Conservation (phyloP, 2,888 invertebrate species). For the Ectemnius cavifrons region DNA sequence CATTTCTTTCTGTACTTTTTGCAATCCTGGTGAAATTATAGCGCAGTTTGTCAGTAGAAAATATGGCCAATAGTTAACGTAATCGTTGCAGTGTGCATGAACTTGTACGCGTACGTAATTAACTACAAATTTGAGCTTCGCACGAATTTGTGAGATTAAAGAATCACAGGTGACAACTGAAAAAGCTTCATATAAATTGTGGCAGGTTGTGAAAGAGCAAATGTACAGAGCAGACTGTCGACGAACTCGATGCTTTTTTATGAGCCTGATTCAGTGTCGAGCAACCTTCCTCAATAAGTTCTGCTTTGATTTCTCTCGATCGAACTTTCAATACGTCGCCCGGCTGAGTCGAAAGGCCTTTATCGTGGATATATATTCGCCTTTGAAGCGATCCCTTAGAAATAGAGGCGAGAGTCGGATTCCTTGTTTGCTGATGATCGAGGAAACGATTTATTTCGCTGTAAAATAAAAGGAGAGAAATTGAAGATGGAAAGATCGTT, state of each 20-base stretch:
- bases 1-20: neutral
- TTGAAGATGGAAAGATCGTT: too few relatives aligned
- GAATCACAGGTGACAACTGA: too few relatives aligned
- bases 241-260: constrained; percentile 11
- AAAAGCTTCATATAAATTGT: neutral
- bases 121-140: too few relatives aligned
- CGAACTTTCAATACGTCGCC: constrained; percentile 15
- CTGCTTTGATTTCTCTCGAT: constrained; percentile 14
- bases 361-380: constrained; percentile 14
- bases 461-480: too few relatives aligned
- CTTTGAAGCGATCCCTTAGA: constrained; percentile 3
- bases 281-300: neutral
- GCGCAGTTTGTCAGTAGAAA: neutral
- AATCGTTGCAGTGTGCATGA: too few relatives aligned
- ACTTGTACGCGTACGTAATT: too few relatives aligned
- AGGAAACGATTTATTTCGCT: neutral
- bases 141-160: too few relatives aligned
- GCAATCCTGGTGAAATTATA: neutral
- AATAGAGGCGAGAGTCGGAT: neutral
- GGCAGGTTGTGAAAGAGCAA: neutral
- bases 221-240: neutral
- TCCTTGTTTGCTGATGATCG: constrained; percentile 8
- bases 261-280: neutral
- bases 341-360: constrained; percentile 4
- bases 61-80: neutral